phyloP scores from a whole-genome alignment of 1,140 invertebrate genomes.

The Armadillidium nasatum region DNA sequence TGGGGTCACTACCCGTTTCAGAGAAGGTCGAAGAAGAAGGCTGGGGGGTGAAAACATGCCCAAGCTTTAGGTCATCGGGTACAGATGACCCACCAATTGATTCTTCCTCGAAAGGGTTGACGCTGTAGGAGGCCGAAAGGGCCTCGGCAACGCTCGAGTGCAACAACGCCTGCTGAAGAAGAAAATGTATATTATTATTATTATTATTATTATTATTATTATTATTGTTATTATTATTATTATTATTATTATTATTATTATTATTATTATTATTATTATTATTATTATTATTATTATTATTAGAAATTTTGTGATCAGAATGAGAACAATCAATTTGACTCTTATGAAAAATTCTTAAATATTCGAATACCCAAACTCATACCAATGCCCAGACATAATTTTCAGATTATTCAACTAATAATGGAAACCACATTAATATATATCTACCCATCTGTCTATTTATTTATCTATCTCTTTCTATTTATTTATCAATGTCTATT shows the following conservation, averaged over 20 bases:
- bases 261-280: neutral
- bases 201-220: slow-evolving; percentile 26
- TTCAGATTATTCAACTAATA: too few species aligned
- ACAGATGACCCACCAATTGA: slow-evolving; percentile 33
- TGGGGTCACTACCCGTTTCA: slow-evolving; percentile 33
- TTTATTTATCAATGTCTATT: too few species aligned
- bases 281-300: too few species aligned
- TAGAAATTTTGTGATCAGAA: too few species aligned
- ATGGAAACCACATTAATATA: too few species aligned
- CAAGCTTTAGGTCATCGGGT: slow-evolving; percentile 37
- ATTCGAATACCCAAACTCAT: too few species aligned
- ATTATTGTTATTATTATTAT: neutral
- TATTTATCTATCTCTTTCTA: too few species aligned
- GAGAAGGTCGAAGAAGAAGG: slow-evolving; percentile 37
- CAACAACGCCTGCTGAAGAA: slow-evolving; percentile 61
- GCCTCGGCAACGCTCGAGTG: slow-evolving; percentile 62
- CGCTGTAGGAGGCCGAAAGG: slow-evolving; percentile 54
- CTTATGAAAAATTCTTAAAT: too few species aligned
- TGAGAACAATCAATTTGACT: too few species aligned
- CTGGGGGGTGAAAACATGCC: slow-evolving; percentile 38
- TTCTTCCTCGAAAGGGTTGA: slow-evolving; percentile 41
- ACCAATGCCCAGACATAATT: too few species aligned
- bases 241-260: neutral
- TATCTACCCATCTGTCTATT: neutral
- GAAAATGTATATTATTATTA: too few species aligned